Percentiles rank a stretch among this genome's conserved stretches.
Evolutionary conservation across 2,797 vertebrate genomes (phyloP).

Genomic region (Gila robusta): DNA sequence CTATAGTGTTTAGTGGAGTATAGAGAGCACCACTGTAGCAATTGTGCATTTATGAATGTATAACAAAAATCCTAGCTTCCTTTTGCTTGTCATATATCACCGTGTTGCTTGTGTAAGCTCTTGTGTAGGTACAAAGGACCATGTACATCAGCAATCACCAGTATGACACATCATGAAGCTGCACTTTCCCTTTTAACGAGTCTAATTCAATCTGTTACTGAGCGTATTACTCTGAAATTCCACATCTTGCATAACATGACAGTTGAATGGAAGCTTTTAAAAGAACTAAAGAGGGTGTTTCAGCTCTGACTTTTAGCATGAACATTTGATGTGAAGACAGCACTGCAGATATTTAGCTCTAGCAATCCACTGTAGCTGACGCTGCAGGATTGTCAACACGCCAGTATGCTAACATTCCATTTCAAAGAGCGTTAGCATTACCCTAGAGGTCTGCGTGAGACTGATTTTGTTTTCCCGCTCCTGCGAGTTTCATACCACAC

Average conservation of each 20-base stretch:
- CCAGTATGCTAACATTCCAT: slow-evolving; percentile 37
- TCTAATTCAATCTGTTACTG: slow-evolving; percentile 26
- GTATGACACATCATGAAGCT: slow-evolving; percentile 12
- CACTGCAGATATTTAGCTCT: slow-evolving; percentile 39
- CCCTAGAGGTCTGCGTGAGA: slow-evolving; percentile 21
- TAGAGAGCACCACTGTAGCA: neutral
- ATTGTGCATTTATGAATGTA: slow-evolving; percentile 24
- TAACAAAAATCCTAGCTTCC: slow-evolving; percentile 14
- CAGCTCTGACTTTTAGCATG: neutral
- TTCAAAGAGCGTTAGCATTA: slow-evolving; percentile 23
- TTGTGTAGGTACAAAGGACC: slow-evolving; percentile 18
- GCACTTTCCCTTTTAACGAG: slow-evolving; percentile 17
- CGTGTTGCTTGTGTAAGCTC: neutral
- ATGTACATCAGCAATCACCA: slow-evolving; percentile 5
- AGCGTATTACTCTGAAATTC: slow-evolving; percentile 25
- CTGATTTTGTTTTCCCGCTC: neutral
- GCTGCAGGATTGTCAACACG: slow-evolving; percentile 34
- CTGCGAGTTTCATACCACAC: slow-evolving; percentile 2
- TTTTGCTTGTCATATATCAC: slow-evolving; percentile 2
- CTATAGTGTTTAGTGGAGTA: slow-evolving; percentile 18
- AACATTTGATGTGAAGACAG: slow-evolving; percentile 44
- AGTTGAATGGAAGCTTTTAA: slow-evolving; percentile 39
- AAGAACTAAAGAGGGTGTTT: slow-evolving; percentile 17
- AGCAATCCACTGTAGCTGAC: slow-evolving; percentile 32
- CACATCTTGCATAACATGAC: slow-evolving; percentile 16